These are phyloP conservation scores for Biston betularia DNA, from an alignment of 2,888 invertebrate genomes.

Conservation along the genomic window DNA sequence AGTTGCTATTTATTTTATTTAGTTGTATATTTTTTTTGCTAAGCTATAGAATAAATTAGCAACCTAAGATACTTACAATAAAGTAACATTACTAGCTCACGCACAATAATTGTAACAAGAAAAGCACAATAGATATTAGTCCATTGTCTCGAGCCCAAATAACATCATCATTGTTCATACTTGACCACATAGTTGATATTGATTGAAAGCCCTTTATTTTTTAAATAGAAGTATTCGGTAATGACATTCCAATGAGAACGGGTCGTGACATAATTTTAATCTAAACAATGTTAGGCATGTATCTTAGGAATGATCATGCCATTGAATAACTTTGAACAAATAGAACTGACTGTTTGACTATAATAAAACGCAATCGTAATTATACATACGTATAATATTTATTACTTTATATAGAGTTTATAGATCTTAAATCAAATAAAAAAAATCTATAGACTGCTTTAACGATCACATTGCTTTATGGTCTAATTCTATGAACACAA, in stretches of 20 bases:
- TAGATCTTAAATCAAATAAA: not conserved
- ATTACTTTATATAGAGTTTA: not conserved
- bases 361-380: not conserved
- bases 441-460: too few species aligned
- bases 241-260: constrained; percentile 29
- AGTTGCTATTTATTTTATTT: constrained; percentile 27
- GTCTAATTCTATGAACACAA: too few species aligned
- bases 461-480: too few species aligned
- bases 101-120: constrained; percentile 45
- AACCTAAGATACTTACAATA: not conserved
- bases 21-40: constrained; percentile 14
- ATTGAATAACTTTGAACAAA: not conserved
- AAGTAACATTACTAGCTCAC: constrained; percentile 40
- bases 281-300: constrained; percentile 9
- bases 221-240: constrained; percentile 32
- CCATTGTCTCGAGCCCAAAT: constrained; percentile 50
- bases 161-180: constrained; percentile 61
- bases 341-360: not conserved
- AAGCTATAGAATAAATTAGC: constrained; percentile 7
- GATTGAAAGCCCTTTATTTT: constrained; percentile 54
- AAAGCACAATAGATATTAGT: constrained; percentile 22
- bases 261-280: constrained; percentile 16
- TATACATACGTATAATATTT: not conserved
- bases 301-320: constrained; percentile 9
- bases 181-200: constrained; percentile 53